These are phyloP conservation scores for Chalcosyrphus nemorum DNA, from an alignment of 2,888 invertebrate genomes.

Conservation along the genomic window DNA sequence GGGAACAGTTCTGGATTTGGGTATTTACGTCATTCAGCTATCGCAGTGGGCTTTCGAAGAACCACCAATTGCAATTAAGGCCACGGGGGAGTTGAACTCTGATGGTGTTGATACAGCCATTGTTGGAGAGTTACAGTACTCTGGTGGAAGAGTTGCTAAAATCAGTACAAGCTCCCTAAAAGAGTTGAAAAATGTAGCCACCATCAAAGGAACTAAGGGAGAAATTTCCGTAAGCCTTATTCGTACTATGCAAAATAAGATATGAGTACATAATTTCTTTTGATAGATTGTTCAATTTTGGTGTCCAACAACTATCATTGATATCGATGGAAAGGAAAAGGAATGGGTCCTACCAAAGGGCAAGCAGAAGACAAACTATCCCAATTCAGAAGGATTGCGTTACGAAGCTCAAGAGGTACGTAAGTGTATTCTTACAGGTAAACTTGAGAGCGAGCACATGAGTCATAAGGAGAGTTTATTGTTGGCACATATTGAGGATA, in stretches of 20 bases:
- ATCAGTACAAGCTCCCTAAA: conserved; percentile 77
- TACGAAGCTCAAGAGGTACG: conserved; percentile 91
- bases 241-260: neutral
- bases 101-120: conserved; percentile 86
- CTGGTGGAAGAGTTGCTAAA: conserved; percentile 77
- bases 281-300: conserved; percentile 84
- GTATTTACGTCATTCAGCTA: conserved; percentile 89
- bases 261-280: neutral
- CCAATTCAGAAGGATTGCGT: conserved; percentile 88
- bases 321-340: conserved; percentile 85
- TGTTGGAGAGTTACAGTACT: conserved; percentile 78
- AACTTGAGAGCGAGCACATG: conserved; percentile 87
- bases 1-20: conserved; percentile 89
- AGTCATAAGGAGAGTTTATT: conserved; percentile 87
- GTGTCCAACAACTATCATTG: conserved; percentile 87
- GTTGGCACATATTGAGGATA: conserved; percentile 88
- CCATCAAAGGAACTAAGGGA: conserved; percentile 81
- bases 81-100: conserved; percentile 87
- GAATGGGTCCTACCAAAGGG: conserved; percentile 87
- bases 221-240: conserved; percentile 79
- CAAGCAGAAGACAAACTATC: conserved; percentile 85
- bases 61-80: conserved; percentile 87
- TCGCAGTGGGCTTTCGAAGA: conserved; percentile 87
- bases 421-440: conserved; percentile 85
- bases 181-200: conserved; percentile 77